These are phyloP conservation scores for Aethina tumida DNA, from an alignment of 1,140 invertebrate species.

Conservation along the genomic window DNA sequence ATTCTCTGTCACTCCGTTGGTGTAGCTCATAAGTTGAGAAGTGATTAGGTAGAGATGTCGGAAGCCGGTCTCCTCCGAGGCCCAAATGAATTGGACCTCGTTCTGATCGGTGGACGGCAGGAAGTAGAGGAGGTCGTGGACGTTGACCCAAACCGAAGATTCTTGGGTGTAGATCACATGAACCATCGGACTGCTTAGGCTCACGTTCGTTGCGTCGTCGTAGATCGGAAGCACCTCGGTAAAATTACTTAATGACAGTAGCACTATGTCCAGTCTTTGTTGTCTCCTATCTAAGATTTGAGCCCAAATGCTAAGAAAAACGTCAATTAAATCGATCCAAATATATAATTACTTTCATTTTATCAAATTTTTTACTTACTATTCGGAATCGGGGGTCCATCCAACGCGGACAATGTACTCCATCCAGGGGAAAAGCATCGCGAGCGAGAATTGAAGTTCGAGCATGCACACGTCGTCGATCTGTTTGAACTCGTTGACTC, in stretches of 20 bases:
- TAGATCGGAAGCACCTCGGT: conserved; percentile 50
- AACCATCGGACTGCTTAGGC: conserved; percentile 30
- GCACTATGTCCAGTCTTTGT: conserved; percentile 63
- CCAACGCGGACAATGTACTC: conserved; percentile 91
- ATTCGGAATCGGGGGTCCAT: conserved; percentile 81
- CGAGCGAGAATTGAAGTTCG: conserved; percentile 62
- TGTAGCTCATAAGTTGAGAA: conserved; percentile 38
- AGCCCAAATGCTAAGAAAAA: conserved; percentile 70
- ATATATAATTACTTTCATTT: not conserved
- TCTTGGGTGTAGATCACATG: conserved; percentile 64
- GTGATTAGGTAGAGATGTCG: conserved; percentile 80
- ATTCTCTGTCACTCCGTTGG: conserved; percentile 41
- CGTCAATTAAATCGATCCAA: not conserved
- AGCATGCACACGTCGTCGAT: conserved; percentile 55
- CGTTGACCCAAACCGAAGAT: conserved; percentile 79
- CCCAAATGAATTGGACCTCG: conserved; percentile 77
- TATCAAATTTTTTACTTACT: conserved; percentile 50
- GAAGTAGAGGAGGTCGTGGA: conserved; percentile 83
- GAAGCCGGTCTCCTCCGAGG: conserved; percentile 85
- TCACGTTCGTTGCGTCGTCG: conserved; percentile 28
- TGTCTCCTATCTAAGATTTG: conserved; percentile 81
- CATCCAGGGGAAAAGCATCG: conserved; percentile 76
- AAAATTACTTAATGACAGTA: conserved; percentile 65
- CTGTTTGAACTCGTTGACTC: conserved; percentile 52
- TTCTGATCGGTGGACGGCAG: conserved; percentile 50